Evolutionary conservation across 2,797 vertebrate species (phyloP).

Genomic region (Diplodus puntazzo): DNA sequence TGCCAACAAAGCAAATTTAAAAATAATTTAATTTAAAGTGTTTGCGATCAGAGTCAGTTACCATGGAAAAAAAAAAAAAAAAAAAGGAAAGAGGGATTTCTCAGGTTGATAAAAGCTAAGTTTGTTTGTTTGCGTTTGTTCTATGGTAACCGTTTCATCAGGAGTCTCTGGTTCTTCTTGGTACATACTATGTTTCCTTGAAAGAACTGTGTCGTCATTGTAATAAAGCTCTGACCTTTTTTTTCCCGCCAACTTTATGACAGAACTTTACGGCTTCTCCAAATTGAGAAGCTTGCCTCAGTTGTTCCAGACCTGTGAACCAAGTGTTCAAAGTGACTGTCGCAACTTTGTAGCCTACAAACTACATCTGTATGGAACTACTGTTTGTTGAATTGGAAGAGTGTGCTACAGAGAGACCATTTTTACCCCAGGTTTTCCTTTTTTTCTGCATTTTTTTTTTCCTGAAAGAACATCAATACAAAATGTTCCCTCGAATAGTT

Average conservation of each 20-base stretch:
- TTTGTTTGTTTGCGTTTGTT: background rate
- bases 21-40: background rate
- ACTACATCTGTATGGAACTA: background rate
- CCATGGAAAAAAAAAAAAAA: background rate
- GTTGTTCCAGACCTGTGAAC: constrained; percentile 7
- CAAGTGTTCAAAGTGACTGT: background rate
- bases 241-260: background rate
- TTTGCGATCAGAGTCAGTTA: rapidly evolving
- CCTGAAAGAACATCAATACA: constrained; percentile 19
- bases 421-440: background rate
- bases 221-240: background rate
- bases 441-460: constrained; percentile 5
- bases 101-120: background rate
- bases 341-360: background rate
- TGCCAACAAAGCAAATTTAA: too few relatives aligned
- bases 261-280: background rate
- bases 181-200: background rate
- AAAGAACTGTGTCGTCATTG: constrained; percentile 2
- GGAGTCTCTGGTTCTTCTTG: background rate
- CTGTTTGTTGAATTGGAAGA: background rate
- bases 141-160: background rate
- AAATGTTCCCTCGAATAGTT: background rate
- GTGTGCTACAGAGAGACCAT: background rate
- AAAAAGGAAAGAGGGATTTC: background rate
- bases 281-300: constrained; percentile 3